Base-by-base conservation (phyloP, 2,888 invertebrate genomes). In the Carpatolechia fugitivella region DNA sequence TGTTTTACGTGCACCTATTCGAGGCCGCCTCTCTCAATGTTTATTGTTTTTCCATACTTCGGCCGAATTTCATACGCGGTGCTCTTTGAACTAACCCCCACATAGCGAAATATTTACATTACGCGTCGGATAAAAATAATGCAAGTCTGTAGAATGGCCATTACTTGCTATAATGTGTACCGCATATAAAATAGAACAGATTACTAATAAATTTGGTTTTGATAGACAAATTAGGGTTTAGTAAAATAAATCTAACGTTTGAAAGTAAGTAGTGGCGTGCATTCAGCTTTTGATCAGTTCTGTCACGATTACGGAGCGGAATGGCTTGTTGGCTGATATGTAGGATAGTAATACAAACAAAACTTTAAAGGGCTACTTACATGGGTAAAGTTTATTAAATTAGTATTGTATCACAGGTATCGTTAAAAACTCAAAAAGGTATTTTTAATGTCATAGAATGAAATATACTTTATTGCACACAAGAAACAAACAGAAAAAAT, bases 141-240 rank as follows among this genome's bases (percentile, higher is more conserved):
- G 67, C 80, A 70, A 82, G 72, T 82, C 84, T 84, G 76, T 84
- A 82, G 76, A 75, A 80, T 76, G 76, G 65, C 74, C 78, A 80
- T 84, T 82, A 82, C 76, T 79, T 75, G 70, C 66, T 65, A 63
- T 82, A 80, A 78, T 76, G 78, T 72, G 73, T 74, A 76, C 65
- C 64, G 74, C 72, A 78, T 66, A 68, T 67, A 78, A 83, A 81
- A 80, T 75, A 76, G 77, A 81, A 78, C 82, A 80, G 79, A 75
- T 71, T 72, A 74, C 68, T 71, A 47, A 54, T 51, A 50, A 46
- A 49, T 56, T 53, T 3, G 13, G 33, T 36, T 40, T 44, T 29
- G 49, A 41, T 44, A 36, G 52, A 52, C 52, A 40, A 56, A 52
- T 56, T 40, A 52, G 40, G 33, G 33, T 33, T 20, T 29, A 38